phyloP scores from a whole-genome alignment of 1,140 invertebrate species.

The Theocolax elegans region DNA sequence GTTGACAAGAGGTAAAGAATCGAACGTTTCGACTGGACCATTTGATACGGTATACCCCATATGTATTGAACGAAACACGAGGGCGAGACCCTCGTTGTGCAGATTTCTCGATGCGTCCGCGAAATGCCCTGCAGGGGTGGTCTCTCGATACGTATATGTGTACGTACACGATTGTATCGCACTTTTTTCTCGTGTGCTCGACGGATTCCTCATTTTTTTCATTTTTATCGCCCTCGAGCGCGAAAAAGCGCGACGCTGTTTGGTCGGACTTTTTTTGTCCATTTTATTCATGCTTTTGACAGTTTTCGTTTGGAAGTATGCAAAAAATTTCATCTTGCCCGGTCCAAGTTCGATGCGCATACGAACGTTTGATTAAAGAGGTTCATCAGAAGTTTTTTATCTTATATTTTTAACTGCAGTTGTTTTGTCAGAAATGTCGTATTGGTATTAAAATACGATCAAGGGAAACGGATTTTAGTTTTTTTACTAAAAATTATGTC shows the following conservation, averaged over 20 bases:
- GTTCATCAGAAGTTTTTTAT: no score
- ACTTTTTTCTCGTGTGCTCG: background rate
- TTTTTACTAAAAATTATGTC: no score
- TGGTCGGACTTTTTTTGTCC: no score
- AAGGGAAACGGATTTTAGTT: no score
- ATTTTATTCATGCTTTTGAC: no score
- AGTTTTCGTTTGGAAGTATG: no score
- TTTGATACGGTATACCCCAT: background rate
- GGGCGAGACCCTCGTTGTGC: background rate
- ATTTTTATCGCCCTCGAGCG: background rate
- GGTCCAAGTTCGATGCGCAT: background rate
- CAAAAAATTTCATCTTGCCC: no score
- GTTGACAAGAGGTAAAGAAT: no score
- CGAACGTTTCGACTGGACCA: background rate
- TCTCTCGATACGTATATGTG: background rate
- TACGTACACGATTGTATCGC: background rate
- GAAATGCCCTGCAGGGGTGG: conserved; percentile 1
- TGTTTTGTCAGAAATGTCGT: no score
- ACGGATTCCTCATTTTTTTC: background rate
- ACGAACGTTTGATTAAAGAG: background rate
- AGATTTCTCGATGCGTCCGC: background rate
- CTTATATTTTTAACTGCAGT: no score
- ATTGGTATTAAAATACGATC: no score
- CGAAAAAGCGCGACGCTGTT: background rate
- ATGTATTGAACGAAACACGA: background rate